Evolutionary conservation across 2,888 invertebrate genomes (phyloP), one percentile per base, ranked within the genome.

Genomic region (Celastrina argiolus): DNA sequence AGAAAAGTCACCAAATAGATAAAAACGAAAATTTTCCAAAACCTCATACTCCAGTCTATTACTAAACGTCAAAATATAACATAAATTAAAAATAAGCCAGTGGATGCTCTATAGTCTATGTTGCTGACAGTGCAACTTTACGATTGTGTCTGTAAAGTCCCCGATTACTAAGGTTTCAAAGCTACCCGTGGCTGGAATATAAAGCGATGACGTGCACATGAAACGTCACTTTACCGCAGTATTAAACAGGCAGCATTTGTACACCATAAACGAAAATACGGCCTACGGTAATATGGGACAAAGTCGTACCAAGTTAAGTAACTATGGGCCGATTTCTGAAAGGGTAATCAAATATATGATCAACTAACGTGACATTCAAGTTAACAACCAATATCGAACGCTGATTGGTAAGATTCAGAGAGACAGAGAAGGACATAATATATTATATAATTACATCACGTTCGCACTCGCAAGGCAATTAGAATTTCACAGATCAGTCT

Each of bases 111-210:
- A 28, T 28, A 28, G 28, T 28, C 28, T 28, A 26, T 26, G 51
- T 51, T 26, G 45, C 18, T 45, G 18, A 45, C 45, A 45, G 4
- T 51, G 14, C 22, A 22, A 61, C 22, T 61, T 39, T 39, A 39
- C 61, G 39, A 36, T 61, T 39, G 61, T 61, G 36, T 39, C 36
- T 39, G 36, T 61, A 61, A 36, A 61, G 61, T 61, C 39, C n/a
- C 39, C 22, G 39, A 39, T 61, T 61, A 61, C 61, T 61, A 39
- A 61, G 61, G 36, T 61, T 39, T 61, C 61, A 61, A 36, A 61
- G 61, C 61, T 18, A 36, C 14, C 36, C 39, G 61, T 61, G 39
- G 18, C 36, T 22, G 36, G 61, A 61, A 61, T 61, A 36, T 39
- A 39, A 61, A 61, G 26, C 36, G 36, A 7, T 22, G 36, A 61